A percentile compares a stretch with the other conserved stretches of the same genome.
phyloP scores from a whole-genome alignment of 2,888 invertebrate genomes.

The Seira musarum region DNA sequence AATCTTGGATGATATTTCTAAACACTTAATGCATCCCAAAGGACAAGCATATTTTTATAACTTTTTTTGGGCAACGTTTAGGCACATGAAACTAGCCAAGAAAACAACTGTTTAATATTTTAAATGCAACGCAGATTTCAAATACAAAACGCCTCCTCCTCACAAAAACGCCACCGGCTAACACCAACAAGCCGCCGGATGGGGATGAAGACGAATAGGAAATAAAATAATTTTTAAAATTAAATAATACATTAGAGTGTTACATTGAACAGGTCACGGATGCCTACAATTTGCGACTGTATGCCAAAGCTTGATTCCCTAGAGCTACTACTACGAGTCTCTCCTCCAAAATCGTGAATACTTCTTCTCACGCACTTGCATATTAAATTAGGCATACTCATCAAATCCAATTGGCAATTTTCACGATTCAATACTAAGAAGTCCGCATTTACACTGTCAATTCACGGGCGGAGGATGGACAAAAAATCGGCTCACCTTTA shows the following conservation, averaged over 20 bases:
- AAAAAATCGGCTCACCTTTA: neutral
- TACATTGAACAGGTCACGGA: neutral
- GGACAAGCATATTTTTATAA: constrained; percentile 5
- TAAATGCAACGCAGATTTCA: neutral
- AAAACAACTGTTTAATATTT: neutral
- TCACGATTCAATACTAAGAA: neutral
- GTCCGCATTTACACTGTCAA: too few species aligned
- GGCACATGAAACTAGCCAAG: neutral
- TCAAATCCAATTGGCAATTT: neutral
- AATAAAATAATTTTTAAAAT: neutral
- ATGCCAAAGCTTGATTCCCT: neutral
- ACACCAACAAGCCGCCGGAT: neutral
- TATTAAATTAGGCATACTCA: neutral
- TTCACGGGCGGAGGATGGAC: neutral
- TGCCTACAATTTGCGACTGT: too few species aligned
- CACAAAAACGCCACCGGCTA: neutral
- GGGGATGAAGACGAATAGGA: neutral
- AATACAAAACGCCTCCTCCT: neutral
- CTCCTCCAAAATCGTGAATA: constrained; percentile 19
- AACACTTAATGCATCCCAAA: neutral
- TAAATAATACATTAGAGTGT: neutral
- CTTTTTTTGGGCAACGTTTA: neutral
- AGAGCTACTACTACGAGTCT: neutral
- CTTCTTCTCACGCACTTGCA: constrained; percentile 29
- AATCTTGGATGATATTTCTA: neutral